Evolutionary conservation across 2,888 invertebrate genomes (phyloP).

Genomic region (Trichogramma dendrolimi): DNA sequence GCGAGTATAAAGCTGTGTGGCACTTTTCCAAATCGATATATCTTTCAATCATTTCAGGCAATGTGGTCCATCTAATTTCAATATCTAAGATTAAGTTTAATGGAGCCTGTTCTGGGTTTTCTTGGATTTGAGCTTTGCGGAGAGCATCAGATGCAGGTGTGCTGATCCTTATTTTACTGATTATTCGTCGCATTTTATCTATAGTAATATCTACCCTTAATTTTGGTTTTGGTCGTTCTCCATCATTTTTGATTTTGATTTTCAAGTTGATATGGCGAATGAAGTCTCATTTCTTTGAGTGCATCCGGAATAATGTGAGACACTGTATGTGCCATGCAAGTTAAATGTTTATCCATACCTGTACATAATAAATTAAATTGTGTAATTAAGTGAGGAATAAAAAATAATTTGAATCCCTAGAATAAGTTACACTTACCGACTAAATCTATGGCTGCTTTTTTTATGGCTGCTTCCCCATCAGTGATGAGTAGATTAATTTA

Average conservation of each 20-base stretch:
- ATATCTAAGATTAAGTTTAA: neutral
- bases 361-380: too few relatives aligned
- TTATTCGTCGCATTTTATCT: neutral
- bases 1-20: too few relatives aligned
- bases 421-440: too few relatives aligned
- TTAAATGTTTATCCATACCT: conserved; percentile 26
- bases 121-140: neutral
- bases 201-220: conserved; percentile 1
- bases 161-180: neutral
- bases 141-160: too few relatives aligned
- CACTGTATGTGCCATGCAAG: conserved; percentile 30
- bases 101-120: neutral
- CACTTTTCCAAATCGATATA: neutral
- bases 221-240: too few relatives aligned
- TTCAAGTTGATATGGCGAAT: too few relatives aligned
- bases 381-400: too few relatives aligned
- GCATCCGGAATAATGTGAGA: neutral
- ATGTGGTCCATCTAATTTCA: neutral
- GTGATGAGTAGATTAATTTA: conserved; percentile 8
- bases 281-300: too few relatives aligned
- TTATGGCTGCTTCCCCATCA: conserved; percentile 14
- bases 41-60: neutral
- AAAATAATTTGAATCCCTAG: too few relatives aligned
- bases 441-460: conserved; percentile 26
- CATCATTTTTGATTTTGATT: neutral